Evolutionary conservation across 30 jellyfish, hydroid and myxozoan species (phyloP), one percentile per base, ranked within the genome.

Genomic region (Aurelia coerulea): DNA sequence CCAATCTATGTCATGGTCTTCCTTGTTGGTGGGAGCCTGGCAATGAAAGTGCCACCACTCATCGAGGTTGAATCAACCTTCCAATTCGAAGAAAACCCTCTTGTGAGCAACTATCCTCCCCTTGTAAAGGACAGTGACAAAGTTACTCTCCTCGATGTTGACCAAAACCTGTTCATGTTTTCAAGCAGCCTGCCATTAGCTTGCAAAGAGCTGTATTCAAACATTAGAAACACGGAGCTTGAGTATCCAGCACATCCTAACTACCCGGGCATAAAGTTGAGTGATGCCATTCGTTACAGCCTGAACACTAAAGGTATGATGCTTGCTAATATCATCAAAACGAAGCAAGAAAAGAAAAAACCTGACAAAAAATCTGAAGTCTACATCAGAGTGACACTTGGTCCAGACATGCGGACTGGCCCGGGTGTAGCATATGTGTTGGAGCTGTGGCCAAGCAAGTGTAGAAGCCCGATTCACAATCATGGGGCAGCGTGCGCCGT

Each of bases 401-500:
- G 88, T 34, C 81, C 81, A 16, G 88, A 77, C 49, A 42, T 53
- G 46, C 15, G 88, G 33, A 51, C 88, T 18, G 81, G 74, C 10
- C 88, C 88, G 8, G 88, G 88, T 2, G 46, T 77, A 23, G 58
- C 88, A 10, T 77, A 77, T 77, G 88, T 77, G 12, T 80, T 77
- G 29, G 88, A 77, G 49, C 59, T 77, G 23, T 77, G 88, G 88
- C 88, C 88, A 23, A 51, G 18, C 16, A 80, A 80, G 33, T 34
- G 68, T 11, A 23, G 32, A 53, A 77, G 88, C 23, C 88, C 88
- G 65, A 58, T 77, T 59, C 88, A 77, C 49, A 77, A 77, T 37
- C 88, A 77, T 58, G 88, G 88, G 8, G 88, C 81, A n/a, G 17
- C 88, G 9, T 53, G 58, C 46, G 88, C 88, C 8, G 68, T 77